phyloP scores from a whole-genome alignment of 2,888 invertebrate genomes.

The Drosophila borealis region DNA sequence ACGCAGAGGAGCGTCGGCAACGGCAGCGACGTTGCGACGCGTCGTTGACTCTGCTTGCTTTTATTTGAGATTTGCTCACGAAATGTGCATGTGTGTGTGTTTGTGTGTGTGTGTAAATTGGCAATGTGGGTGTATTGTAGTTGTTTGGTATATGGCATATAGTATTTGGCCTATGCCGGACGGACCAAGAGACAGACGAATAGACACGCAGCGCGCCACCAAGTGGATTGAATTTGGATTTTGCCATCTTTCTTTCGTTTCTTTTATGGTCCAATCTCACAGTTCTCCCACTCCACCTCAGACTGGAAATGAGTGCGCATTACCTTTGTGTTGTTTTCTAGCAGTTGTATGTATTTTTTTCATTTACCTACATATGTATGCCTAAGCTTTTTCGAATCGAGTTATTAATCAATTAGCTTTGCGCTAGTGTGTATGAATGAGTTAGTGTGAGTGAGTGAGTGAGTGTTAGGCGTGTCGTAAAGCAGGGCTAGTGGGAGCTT shows the following conservation, averaged over 20 bases:
- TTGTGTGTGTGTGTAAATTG: conserved; percentile 42
- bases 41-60: conserved; percentile 68
- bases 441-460: conserved; percentile 3
- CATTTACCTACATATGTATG: conserved; percentile 13
- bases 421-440: not conserved
- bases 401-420: conserved; percentile 52
- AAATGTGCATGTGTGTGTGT: conserved; percentile 43
- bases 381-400: conserved; percentile 29
- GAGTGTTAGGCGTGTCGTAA: conserved; percentile 2
- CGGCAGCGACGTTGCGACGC: conserved; percentile 32
- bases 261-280: conserved; percentile 35
- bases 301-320: conserved; percentile 21
- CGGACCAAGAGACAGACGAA: conserved; percentile 7
- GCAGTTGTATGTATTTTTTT: conserved; percentile 17
- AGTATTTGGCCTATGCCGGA: conserved; percentile 37
- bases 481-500: conserved; percentile 20
- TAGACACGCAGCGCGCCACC: conserved; percentile 16
- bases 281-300: not conserved
- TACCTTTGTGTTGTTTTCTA: conserved; percentile 8
- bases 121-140: conserved; percentile 50
- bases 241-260: conserved; percentile 37
- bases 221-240: conserved; percentile 74
- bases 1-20: conserved; percentile 39
- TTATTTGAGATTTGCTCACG: conserved; percentile 76
- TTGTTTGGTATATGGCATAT: conserved; percentile 25